These are phyloP conservation scores for Microtus ochrogaster DNA, from an alignment of 2,113 vertebrate species.

Conservation along the genomic window DNA sequence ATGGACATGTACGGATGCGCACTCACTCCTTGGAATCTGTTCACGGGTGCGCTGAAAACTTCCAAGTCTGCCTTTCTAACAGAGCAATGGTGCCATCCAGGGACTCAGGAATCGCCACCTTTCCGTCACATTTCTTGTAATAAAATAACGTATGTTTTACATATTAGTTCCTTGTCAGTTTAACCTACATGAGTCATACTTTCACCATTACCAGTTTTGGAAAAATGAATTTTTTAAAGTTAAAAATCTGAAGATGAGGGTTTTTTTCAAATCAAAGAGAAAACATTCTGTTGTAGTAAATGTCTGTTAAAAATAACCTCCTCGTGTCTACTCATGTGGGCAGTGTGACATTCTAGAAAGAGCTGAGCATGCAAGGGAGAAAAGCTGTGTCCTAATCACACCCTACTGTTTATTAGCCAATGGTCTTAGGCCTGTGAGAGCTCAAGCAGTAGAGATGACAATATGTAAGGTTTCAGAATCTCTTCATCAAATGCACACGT, in stretches of 20 bases:
- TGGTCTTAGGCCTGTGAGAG: not conserved
- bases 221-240: conserved; percentile 18
- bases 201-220: not conserved
- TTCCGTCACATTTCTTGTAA: not conserved
- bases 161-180: not conserved
- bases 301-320: not conserved
- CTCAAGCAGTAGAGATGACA: not conserved
- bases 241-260: not conserved
- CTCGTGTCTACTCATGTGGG: not conserved
- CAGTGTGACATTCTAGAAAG: not conserved
- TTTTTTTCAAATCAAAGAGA: not conserved
- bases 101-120: not conserved
- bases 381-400: not conserved
- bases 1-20: not conserved
- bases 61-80: not conserved
- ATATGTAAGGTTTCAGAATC: not conserved
- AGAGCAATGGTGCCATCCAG: not conserved
- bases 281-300: not conserved
- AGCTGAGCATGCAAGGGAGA: not conserved
- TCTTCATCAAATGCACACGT: not conserved
- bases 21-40: not conserved
- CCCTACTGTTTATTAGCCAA: not conserved
- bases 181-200: not conserved
- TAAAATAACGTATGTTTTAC: not conserved
- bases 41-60: not conserved